Base-by-base conservation (phyloP, 2,797 vertebrate genomes). In the Gymnopithys bicolor region DNA sequence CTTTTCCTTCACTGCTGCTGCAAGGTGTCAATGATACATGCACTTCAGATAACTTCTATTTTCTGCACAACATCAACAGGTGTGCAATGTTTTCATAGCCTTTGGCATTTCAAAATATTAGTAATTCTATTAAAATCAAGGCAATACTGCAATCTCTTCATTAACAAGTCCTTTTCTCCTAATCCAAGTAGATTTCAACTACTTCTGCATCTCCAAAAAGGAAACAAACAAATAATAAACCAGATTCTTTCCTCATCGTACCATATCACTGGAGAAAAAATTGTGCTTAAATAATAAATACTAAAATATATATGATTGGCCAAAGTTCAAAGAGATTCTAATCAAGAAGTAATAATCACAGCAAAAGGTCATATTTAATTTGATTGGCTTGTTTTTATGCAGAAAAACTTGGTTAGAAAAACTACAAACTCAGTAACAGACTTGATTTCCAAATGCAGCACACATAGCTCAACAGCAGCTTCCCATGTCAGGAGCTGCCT, bases 301-400 rank as follows among this genome's bases (percentile, higher is more conserved):
- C 49, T 49, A 82, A 91, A 94, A 93, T 53, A 74, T 10, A 87
- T 69, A 86, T 33, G 74, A 89, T 33, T 87, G 93, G 32, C 77
- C 83, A 68, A 94, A 94, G 89, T 91, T 94, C 77, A 94, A 76
- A 94, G 49, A 88, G 25, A 84, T 84, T 73, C 70, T 89, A 90
- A 96, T 93, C 83, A 94, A 94, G 88, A 67, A 94, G 28, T 80
- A 51, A 83, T 94, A 90, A 96, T 93, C 83, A 94, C 56, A 37
- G 80, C 62, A 86, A 95, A 94, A 95, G 93, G 91, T 94, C 35
- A 0, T 41, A 93, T 94, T 93, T 89, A 87, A 95, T 95, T 95
- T 94, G 78, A 93, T 37, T 78, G 88, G 64, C 46, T 94, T 74
- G 94, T 90, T 96, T 95, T 94, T 68, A 94, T 77, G 67, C 35